A percentile compares a stretch with the other conserved stretches of the same genome.
Conservation (phyloP, 2,113 vertebrate species). For the Pteropus alecto region DNA sequence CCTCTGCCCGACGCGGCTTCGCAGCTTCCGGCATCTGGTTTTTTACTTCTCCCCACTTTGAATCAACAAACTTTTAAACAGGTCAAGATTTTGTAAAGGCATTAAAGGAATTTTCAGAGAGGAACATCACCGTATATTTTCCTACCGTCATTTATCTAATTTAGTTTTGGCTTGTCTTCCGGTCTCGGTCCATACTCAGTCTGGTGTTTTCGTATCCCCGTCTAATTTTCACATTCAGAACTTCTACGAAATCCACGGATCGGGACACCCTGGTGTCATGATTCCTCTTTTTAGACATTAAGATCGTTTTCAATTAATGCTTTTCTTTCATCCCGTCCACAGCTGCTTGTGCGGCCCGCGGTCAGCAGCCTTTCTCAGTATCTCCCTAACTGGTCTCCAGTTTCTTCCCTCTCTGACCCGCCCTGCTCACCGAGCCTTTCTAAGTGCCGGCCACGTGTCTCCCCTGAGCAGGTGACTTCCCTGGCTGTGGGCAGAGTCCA, state of each 20-base stretch:
- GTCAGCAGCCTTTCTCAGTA: not conserved
- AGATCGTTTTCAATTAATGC: not conserved
- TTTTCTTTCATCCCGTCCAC: not conserved
- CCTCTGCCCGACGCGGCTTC: not conserved
- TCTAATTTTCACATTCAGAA: not conserved
- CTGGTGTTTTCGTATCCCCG: not conserved
- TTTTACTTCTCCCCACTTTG: not conserved
- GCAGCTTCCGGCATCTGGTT: not conserved
- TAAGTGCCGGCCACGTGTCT: not conserved
- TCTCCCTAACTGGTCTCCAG: not conserved
- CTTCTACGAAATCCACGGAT: not conserved
- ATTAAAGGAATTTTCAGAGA: not conserved
- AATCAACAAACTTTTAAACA: not conserved
- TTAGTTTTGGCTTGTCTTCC: not conserved
- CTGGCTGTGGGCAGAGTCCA: not conserved
- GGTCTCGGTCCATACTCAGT: not conserved
- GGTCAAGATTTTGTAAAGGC: not conserved
- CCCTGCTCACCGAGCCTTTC: not conserved
- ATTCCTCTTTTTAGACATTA: not conserved
- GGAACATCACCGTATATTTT: not conserved
- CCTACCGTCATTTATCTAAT: not conserved
- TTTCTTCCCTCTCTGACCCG: not conserved
- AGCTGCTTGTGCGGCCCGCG: not conserved
- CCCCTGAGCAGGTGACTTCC: not conserved
- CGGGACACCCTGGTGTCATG: not conserved